These are phyloP conservation scores for Pseudorasbora parva DNA, from an alignment of 2,113 vertebrate genomes.

Conservation along the genomic window DNA sequence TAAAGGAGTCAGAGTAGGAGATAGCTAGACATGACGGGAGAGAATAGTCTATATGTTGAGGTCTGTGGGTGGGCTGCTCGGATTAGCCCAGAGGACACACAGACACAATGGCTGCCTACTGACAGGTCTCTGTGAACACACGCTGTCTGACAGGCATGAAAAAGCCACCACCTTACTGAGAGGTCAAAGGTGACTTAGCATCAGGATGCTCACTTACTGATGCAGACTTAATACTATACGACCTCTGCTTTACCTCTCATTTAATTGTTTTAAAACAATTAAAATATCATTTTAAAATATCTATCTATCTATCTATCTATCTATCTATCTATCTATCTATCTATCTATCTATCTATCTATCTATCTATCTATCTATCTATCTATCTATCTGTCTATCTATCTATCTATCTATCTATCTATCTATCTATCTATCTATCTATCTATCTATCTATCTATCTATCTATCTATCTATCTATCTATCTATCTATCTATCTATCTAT, in stretches of 20 bases:
- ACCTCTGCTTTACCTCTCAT: background rate
- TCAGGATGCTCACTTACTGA: slow-evolving; percentile 49
- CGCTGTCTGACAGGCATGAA: slow-evolving; percentile 55
- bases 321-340: no score
- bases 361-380: no score
- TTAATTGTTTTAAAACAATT: background rate
- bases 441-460: no score
- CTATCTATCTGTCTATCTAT: no score
- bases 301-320: no score
- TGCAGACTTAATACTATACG: background rate
- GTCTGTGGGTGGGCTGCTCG: slow-evolving; percentile 25
- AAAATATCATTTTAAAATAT: no score
- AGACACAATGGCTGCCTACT: slow-evolving; percentile 43
- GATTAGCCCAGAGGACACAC: slow-evolving; percentile 42
- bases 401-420: no score
- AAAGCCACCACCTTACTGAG: slow-evolving; percentile 54
- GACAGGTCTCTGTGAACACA: slow-evolving; percentile 55
- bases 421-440: no score
- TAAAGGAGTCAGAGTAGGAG: background rate
- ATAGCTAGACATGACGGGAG: background rate
- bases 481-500: no score
- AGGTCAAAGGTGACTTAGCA: slow-evolving; percentile 58
- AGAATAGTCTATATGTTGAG: slow-evolving; percentile 1
- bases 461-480: no score
- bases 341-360: no score